These are phyloP conservation scores for Rhamphomyia laevipes DNA, from an alignment of 2,888 invertebrate species.

Conservation along the genomic window DNA sequence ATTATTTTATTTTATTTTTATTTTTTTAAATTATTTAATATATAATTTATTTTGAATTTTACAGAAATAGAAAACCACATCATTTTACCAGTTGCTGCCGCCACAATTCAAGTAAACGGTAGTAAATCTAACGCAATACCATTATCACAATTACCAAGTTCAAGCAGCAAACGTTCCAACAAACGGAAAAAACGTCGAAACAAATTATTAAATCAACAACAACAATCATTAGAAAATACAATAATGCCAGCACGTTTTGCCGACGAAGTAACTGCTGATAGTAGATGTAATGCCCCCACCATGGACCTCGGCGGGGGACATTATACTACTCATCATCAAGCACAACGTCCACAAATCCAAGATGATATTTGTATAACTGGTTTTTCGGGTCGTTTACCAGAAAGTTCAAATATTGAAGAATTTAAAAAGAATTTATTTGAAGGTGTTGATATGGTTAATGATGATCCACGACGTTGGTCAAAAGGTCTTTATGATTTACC, in stretches of 20 bases:
- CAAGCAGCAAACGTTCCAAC: slow-evolving; percentile 22
- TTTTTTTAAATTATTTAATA: too few relatives aligned
- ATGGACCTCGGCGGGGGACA: slow-evolving; percentile 31
- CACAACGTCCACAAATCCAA: slow-evolving; percentile 26
- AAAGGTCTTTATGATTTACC: slow-evolving; percentile 70
- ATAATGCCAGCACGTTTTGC: slow-evolving; percentile 58
- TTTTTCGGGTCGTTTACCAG: slow-evolving; percentile 80
- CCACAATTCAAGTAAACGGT: slow-evolving; percentile 7
- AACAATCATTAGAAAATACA: slow-evolving; percentile 16
- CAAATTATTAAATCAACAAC: slow-evolving; percentile 14
- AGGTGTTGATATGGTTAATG: slow-evolving; percentile 86
- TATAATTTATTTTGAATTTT: too few relatives aligned
- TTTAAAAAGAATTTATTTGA: slow-evolving; percentile 84
- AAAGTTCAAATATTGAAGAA: slow-evolving; percentile 82
- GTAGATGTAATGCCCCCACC: slow-evolving; percentile 23
- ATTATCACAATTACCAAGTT: slow-evolving; percentile 19
- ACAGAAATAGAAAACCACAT: background rate
- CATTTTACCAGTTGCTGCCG: background rate
- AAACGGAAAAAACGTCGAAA: slow-evolving; percentile 31
- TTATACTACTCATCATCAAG: slow-evolving; percentile 27
- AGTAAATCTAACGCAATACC: background rate
- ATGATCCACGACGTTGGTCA: slow-evolving; percentile 82
- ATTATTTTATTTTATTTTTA: too few relatives aligned
- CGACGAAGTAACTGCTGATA: slow-evolving; percentile 38
- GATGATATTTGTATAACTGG: slow-evolving; percentile 74